Base-by-base conservation (phyloP, 2,113 vertebrate genomes). In the Apus apus region DNA sequence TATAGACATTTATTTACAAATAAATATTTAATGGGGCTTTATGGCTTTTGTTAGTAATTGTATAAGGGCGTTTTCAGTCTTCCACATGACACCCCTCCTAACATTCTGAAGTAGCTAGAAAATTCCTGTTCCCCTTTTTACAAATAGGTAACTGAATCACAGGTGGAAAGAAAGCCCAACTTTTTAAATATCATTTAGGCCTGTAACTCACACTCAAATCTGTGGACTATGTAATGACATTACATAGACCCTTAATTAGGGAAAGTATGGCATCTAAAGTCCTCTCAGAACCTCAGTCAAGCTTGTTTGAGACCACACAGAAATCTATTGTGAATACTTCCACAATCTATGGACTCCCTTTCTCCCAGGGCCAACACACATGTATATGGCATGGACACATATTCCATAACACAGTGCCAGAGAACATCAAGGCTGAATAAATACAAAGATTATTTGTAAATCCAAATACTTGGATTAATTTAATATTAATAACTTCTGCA, bases 371-470 rank as follows among this genome's bases (percentile, higher is more conserved):
- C 11, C 22, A 30, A n/a, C n/a, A 30, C 16, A 40, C 16, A 11
- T 7, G 7, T 13, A 29, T 8, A 6, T 0, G 3, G 9, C 16
- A 21, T 3, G 4, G 62, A 61, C 4, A 7, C 13, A 14, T 8
- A 23, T 45, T 76, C 43, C 62, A 51, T 34, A 75, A 36, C 10
- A 64, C 0, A 70, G 12, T 16, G 11, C 11, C 67, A 76, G 21
- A 67, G 19, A 73, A 73, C 40, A 4, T 66, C n/a, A 76, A 88
- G 23, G 9, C 2, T 74, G 27, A 77, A 20, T 25, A 70, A 73
- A 2, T 21, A 38, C 34, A 56, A 73, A n/a, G 36, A 50, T 23
- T 56, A 51, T 34, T 61, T 32, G 22, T 45, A 78, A 81, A 91
- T 48, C 8, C n/a, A 22, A 91, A 58, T 20, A 18, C 10, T 17